phyloP scores from a whole-genome alignment of 2,888 invertebrate genomes.

The Lypha dubia region DNA sequence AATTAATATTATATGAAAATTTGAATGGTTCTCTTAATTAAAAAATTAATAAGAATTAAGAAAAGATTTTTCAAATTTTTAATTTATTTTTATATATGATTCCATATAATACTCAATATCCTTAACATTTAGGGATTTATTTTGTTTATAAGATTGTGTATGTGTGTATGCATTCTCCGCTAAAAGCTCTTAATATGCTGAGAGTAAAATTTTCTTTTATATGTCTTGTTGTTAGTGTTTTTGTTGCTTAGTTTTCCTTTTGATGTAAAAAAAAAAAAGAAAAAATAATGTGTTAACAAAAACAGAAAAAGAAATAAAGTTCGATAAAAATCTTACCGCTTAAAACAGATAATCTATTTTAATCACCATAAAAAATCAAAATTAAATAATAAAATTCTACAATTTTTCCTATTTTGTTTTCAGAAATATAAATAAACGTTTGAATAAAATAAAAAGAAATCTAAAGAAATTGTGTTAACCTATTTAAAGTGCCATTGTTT shows the following conservation, averaged over 20 bases:
- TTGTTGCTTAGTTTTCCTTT: constrained; percentile 16
- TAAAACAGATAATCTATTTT: constrained; percentile 28
- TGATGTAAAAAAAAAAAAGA: constrained; percentile 25
- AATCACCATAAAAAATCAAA: constrained; percentile 23
- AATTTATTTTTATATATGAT: background rate
- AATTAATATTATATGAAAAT: no score
- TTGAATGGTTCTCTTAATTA: background rate
- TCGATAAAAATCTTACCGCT: constrained; percentile 59
- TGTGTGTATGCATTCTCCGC: constrained; percentile 32
- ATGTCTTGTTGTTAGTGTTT: constrained; percentile 17
- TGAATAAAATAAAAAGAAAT: constrained; percentile 23
- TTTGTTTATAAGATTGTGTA: background rate
- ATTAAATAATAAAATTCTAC: background rate
- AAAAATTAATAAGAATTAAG: background rate
- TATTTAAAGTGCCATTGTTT: constrained; percentile 72
- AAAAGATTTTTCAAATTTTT: background rate
- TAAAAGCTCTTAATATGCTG: constrained; percentile 53
- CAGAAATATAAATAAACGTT: constrained; percentile 53
- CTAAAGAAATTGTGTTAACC: constrained; percentile 64
- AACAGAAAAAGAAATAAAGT: constrained; percentile 28
- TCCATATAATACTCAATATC: constrained; percentile 7
- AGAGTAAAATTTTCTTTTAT: background rate
- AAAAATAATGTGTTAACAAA: constrained; percentile 46
- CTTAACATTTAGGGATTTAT: constrained; percentile 10
- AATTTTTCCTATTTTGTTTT: constrained; percentile 25